These are phyloP conservation scores for Syrmaticus mikado DNA, from an alignment of 2,113 vertebrate species.

Conservation along the genomic window DNA sequence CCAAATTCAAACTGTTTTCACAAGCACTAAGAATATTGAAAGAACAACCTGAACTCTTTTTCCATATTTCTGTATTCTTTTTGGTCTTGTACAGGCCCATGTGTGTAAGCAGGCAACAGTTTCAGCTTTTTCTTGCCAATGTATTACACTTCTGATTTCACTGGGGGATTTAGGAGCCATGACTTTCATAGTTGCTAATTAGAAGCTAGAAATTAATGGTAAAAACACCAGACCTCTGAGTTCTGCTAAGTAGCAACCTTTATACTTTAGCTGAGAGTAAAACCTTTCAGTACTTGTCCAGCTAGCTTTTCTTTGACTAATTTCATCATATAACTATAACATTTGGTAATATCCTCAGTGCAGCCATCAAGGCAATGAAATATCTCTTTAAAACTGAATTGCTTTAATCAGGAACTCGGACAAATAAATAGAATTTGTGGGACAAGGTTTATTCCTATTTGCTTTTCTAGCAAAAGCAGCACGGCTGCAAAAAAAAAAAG, in stretches of 20 bases:
- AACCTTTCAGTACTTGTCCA: not conserved
- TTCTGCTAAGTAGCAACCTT: not conserved
- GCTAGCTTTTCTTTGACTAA: not conserved
- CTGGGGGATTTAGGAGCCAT: not conserved
- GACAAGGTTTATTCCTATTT: not conserved
- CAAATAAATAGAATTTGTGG: not conserved
- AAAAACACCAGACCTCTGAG: not conserved
- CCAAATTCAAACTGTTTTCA: not conserved
- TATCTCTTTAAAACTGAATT: not conserved
- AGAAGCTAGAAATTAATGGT: not conserved
- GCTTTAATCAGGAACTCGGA: not conserved
- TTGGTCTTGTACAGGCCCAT: not conserved
- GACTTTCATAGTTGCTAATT: not conserved
- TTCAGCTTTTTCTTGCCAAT: not conserved
- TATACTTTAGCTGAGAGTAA: not conserved
- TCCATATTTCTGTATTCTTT: not conserved
- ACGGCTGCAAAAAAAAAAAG: not conserved
- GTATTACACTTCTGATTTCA: not conserved
- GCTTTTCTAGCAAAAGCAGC: not conserved
- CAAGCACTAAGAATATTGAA: not conserved
- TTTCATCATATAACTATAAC: not conserved
- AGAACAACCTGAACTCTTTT: not conserved
- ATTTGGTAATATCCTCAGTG: not conserved
- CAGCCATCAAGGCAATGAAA: not conserved
- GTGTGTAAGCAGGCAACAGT: not conserved